Conservation (phyloP, 2,113 vertebrate genomes). For the Penelope pileata region DNA sequence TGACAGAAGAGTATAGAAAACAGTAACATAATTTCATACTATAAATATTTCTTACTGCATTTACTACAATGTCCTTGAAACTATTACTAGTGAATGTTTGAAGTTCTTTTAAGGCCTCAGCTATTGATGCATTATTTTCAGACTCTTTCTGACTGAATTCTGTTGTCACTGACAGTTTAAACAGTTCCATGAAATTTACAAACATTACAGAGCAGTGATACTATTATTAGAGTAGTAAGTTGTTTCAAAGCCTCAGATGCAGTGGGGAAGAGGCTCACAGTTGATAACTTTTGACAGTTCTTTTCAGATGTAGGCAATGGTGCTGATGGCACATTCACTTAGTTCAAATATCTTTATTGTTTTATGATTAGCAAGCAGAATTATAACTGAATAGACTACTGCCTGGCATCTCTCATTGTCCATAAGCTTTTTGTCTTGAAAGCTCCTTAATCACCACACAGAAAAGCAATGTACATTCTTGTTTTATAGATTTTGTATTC, state of each 20-base stretch:
- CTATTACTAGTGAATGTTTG: neutral
- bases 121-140: conserved; percentile 6
- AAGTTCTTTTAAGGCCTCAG: neutral
- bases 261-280: neutral
- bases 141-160: conserved; percentile 17
- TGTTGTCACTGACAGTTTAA: conserved; percentile 45
- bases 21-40: neutral
- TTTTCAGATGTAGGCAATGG: conserved; percentile 36
- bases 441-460: neutral
- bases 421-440: neutral
- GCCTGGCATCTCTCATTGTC: neutral
- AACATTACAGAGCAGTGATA: conserved; percentile 11
- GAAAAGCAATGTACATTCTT: neutral
- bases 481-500: neutral
- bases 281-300: conserved; percentile 53
- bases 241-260: conserved; percentile 18
- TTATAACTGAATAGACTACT: conserved; percentile 37
- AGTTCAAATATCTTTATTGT: conserved; percentile 37
- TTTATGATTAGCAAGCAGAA: conserved; percentile 50
- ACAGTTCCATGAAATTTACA: conserved; percentile 17
- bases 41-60: neutral
- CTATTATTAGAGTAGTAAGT: conserved; percentile 28
- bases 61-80: neutral
- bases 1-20: neutral
- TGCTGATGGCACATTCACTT: conserved; percentile 51